Evolutionary conservation across 2,888 invertebrate species (phyloP).

Genomic region (Habroteleia sp.): DNA sequence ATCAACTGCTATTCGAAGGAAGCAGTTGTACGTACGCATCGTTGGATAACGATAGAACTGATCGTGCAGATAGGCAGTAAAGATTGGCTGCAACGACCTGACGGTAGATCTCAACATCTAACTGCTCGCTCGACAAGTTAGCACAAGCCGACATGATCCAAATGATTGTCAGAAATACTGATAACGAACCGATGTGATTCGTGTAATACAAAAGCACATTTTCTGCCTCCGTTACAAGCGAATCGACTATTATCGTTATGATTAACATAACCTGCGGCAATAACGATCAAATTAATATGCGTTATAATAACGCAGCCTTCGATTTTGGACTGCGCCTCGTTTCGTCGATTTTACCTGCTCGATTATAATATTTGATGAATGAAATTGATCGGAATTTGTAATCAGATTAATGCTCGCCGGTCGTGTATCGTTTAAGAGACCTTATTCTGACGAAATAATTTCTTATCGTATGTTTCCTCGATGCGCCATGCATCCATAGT

Average conservation of each 20-base stretch:
- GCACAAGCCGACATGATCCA: conserved; percentile 20
- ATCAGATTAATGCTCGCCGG: conserved; percentile 27
- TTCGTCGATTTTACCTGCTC: too few species aligned
- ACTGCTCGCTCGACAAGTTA: conserved; percentile 16
- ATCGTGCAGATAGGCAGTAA: conserved; percentile 64
- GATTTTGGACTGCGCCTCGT: too few species aligned
- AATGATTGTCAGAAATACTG: conserved; percentile 38
- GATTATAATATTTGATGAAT: conserved; percentile 3
- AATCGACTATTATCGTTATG: neutral
- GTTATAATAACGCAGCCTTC: too few species aligned
- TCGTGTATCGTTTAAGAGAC: conserved; percentile 28
- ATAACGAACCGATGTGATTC: conserved; percentile 29
- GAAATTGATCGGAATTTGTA: conserved; percentile 16
- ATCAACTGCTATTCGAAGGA: conserved; percentile 68
- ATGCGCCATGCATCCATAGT: conserved; percentile 19
- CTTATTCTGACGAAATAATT: conserved; percentile 33
- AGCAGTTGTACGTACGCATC: conserved; percentile 57
- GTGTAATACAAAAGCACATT: conserved; percentile 16
- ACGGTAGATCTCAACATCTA: conserved; percentile 60
- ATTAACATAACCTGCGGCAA: conserved; percentile 7
- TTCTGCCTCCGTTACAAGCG: too few species aligned
- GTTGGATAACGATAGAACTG: conserved; percentile 57
- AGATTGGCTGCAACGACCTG: conserved; percentile 60
- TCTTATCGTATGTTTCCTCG: conserved; percentile 44
- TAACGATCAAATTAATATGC: conserved; percentile 4